Evolutionary conservation across 1,140 invertebrate genomes (phyloP), one percentile per base, ranked within the genome.

Genomic region (Drosophila willistoni): DNA sequence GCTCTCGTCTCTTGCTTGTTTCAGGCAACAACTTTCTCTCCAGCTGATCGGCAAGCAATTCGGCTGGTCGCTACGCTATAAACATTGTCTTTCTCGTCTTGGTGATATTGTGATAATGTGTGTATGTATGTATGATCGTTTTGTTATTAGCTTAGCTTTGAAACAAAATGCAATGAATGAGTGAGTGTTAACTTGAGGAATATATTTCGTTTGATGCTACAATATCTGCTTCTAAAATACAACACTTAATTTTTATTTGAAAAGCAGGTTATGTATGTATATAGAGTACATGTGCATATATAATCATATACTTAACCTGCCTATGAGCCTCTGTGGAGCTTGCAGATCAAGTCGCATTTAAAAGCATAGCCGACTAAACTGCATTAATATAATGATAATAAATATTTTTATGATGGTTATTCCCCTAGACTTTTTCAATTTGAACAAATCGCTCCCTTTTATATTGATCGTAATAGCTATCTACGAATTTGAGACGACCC

Each of bases 391-490:
- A 60, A 44, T 17, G 33, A 34, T 14, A 44, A 78, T 36, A 10
- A 33, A 22, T n/a, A n/a, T n/a, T n/a, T n/a, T n/a, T n/a, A n/a
- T n/a, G n/a, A 17, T 36, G 55, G 54, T 29, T 47, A 42, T 0
- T 29, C 10, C 10, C 13, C 54, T 91, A 91, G 17, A 84, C 72
- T 80, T 94, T 94, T 64, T 92, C 68, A 55, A 95, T 91, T 84
- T 94, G 93, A 12, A 95, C 93, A 76, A 95, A 94, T 68, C 94
- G 93, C 72, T 94, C 93, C 44, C 93, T 94, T 54, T 93, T 92
- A 87, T 92, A 93, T 82, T 94, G 93, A 91, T 95, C 94, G 79
- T 94, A 93, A 63, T 94, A 93, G 2, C 93, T 91, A n/a, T 91
- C 77, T n/a, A 90, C 68, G 61, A 93, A 93, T 29, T 90, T 85